These are phyloP conservation scores for Ctenosaura bakeri DNA, from an alignment of 2,797 vertebrate species.

Conservation along the genomic window DNA sequence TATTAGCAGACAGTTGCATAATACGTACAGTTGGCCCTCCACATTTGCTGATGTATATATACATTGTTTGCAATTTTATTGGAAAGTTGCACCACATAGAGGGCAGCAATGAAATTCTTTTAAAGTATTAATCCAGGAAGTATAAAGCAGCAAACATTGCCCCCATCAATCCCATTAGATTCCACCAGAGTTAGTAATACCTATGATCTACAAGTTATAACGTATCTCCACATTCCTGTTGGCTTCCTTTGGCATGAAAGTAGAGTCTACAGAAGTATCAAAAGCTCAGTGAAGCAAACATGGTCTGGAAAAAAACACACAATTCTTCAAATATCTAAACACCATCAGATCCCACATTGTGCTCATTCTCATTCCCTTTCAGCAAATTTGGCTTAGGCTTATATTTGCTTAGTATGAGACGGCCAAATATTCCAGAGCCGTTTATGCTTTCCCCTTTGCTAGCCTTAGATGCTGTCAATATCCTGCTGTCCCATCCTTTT, in stretches of 20 bases:
- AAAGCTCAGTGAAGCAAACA: not conserved
- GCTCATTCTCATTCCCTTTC: constrained; percentile 31
- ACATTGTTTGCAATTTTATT: not conserved
- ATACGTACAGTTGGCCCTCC: too few relatives aligned
- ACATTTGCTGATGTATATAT: too few relatives aligned
- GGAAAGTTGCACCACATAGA: not conserved
- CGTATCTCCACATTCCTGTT: not conserved
- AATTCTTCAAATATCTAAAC: constrained; percentile 45
- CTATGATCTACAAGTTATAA: not conserved
- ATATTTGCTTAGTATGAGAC: constrained; percentile 29
- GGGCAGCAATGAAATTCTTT: not conserved
- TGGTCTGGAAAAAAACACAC: constrained; percentile 2
- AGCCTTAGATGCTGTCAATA: constrained; percentile 29
- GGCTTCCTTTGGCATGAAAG: not conserved
- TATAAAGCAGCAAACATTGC: not conserved
- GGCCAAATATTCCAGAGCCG: not conserved
- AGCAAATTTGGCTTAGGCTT: constrained; percentile 36
- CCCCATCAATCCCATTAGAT: too few relatives aligned
- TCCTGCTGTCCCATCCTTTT: constrained; percentile 33
- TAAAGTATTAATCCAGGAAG: not conserved
- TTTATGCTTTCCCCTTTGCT: constrained; percentile 34
- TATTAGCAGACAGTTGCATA: too few relatives aligned
- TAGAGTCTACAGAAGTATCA: not conserved
- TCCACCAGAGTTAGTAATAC: not conserved
- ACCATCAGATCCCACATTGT: constrained; percentile 21